Percentiles rank a stretch among this genome's conserved stretches.
Conservation (phyloP, 2,113 vertebrate genomes). For the Vireo altiloquus region DNA sequence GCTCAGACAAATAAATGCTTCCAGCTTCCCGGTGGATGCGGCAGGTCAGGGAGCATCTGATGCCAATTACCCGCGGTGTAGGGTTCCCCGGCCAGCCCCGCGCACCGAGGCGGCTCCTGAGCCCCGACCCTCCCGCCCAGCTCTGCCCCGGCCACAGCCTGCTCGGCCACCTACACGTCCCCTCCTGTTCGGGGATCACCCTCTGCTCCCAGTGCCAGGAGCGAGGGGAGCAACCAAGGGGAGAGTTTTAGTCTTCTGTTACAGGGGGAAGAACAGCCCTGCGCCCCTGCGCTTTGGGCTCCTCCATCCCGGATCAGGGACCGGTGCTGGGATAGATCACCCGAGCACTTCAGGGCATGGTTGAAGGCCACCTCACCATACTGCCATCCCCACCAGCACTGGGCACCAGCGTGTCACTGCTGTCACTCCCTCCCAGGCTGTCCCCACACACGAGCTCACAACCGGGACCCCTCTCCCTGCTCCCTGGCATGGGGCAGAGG, state of each 20-base stretch:
- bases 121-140: fast-evolving
- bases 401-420: fast-evolving
- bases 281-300: not conserved
- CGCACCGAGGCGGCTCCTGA: fast-evolving
- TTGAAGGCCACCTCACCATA: fast-evolving
- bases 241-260: not conserved
- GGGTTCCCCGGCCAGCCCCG: constrained; percentile 59
- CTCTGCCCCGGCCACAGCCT: fast-evolving
- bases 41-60: constrained; percentile 87
- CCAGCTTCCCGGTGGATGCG: constrained; percentile 87
- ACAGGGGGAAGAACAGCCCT: not conserved
- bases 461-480: not conserved
- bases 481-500: fast-evolving
- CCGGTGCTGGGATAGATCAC: fast-evolving
- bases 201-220: not conserved
- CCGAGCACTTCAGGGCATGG: fast-evolving
- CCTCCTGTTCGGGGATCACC: not conserved
- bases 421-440: not conserved
- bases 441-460: not conserved
- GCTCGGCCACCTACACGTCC: not conserved
- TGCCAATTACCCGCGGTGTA: constrained; percentile 85
- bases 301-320: not conserved
- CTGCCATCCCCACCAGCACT: fast-evolving
- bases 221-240: not conserved
- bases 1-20: constrained; percentile 98